phyloP scores from a whole-genome alignment of 1,140 invertebrate genomes.

The Halyomorpha halys region DNA sequence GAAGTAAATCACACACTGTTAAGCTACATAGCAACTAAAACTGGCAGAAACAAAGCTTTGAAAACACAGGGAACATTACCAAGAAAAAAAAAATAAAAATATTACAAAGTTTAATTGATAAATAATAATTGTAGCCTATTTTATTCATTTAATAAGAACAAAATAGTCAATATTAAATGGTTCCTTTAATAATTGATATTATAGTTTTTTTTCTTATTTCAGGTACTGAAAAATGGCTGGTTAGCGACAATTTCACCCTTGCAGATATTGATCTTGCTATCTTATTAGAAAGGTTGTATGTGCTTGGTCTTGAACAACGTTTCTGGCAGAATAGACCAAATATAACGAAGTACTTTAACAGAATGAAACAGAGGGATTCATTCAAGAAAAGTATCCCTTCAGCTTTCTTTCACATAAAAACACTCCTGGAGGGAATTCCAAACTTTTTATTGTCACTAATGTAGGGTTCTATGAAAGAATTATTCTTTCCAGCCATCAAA shows the following conservation, averaged over 20 bases:
- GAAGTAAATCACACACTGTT: too few species aligned
- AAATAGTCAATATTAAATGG: too few species aligned
- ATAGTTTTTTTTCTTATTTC: neutral
- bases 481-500: too few species aligned
- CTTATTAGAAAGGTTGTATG: slow-evolving; percentile 54
- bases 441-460: neutral
- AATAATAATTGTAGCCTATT: too few species aligned
- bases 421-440: neutral
- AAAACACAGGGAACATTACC: too few species aligned
- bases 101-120: too few species aligned
- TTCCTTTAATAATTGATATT: too few species aligned
- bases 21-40: too few species aligned
- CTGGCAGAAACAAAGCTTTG: too few species aligned
- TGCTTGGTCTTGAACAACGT: slow-evolving; percentile 53
- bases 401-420: slow-evolving; percentile 9
- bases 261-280: slow-evolving; percentile 62
- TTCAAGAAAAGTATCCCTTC: slow-evolving; percentile 50
- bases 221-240: slow-evolving; percentile 50
- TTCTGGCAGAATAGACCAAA: slow-evolving; percentile 57
- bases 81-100: too few species aligned
- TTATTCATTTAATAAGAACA: too few species aligned
- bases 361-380: slow-evolving; percentile 49
- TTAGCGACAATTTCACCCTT: slow-evolving; percentile 53
- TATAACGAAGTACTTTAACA: slow-evolving; percentile 50
- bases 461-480: too few species aligned